Evolutionary conservation across 1,140 invertebrate genomes (phyloP).

Genomic region (Pseudoatta argentina): DNA sequence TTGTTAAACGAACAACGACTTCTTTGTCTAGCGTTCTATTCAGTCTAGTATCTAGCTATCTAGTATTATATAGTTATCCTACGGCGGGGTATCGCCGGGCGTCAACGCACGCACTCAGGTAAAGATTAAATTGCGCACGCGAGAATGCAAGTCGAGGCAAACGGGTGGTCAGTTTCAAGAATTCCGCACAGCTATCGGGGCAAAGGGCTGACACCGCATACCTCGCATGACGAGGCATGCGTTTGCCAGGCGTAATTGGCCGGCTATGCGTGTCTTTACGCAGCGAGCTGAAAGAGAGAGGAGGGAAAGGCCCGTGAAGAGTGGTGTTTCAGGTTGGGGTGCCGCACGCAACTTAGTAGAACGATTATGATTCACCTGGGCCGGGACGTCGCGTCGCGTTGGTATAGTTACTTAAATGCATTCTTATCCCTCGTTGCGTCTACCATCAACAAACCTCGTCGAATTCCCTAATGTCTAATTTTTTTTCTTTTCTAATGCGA

Average conservation of each 20-base stretch:
- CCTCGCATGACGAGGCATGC: conserved; percentile 77
- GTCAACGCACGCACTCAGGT: not conserved
- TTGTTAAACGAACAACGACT: not conserved
- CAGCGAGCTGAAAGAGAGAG: conserved; percentile 50
- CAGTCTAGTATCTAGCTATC: not conserved
- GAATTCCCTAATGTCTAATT: not conserved
- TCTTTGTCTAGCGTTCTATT: conserved; percentile 10
- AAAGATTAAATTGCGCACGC: conserved; percentile 28
- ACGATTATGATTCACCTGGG: conserved; percentile 78
- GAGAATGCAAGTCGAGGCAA: conserved; percentile 16
- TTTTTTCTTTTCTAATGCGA: not conserved
- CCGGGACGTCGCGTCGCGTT: conserved; percentile 46
- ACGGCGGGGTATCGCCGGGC: not conserved
- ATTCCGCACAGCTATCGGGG: conserved; percentile 63
- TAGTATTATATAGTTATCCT: not conserved
- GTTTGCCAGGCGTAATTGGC: conserved; percentile 74
- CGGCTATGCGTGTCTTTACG: conserved; percentile 75
- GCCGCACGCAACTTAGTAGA: conserved; percentile 71
- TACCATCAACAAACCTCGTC: conserved; percentile 2
- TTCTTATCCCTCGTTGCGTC: conserved; percentile 39
- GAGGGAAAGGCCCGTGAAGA: conserved; percentile 17
- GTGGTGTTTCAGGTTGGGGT: conserved; percentile 54
- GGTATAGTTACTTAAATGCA: conserved; percentile 70
- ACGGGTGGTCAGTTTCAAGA: conserved; percentile 57
- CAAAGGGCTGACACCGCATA: conserved; percentile 68